Evolutionary conservation across 2,888 invertebrate genomes (phyloP).

Genomic region (Cephalotes varians): DNA sequence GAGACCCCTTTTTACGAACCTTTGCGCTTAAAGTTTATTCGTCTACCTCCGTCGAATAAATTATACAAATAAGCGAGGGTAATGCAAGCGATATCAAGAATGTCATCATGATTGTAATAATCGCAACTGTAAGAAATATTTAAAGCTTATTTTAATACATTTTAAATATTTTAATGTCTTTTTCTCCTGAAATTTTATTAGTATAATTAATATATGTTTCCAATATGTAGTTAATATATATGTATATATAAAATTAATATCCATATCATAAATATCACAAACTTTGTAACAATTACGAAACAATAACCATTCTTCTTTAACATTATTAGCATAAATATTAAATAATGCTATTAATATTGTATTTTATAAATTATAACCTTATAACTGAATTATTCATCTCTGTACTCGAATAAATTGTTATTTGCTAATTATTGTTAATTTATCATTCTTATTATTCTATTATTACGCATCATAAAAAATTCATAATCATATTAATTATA

Average conservation of each 20-base stretch:
- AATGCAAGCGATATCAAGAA: background rate
- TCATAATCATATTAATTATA: background rate
- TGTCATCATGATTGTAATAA: background rate
- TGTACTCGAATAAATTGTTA: background rate
- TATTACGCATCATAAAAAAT: background rate
- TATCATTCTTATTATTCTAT: conserved; percentile 16
- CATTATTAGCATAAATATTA: background rate
- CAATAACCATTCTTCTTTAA: background rate
- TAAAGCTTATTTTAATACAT: no score
- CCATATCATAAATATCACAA: background rate
- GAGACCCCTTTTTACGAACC: conserved; percentile 21
- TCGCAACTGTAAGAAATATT: background rate
- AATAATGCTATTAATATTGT: background rate
- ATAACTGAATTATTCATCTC: background rate
- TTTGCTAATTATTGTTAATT: background rate
- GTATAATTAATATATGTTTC: background rate
- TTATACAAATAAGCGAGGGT: conserved; percentile 4
- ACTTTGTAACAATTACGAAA: background rate
- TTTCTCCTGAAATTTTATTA: background rate
- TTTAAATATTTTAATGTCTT: background rate
- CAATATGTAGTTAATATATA: background rate
- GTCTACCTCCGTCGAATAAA: background rate
- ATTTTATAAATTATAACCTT: background rate
- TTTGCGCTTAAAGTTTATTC: conserved; percentile 16
- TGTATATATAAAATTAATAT: no score